Base-by-base conservation (phyloP, 2,113 vertebrate genomes). In the Manacus vitellinus region DNA sequence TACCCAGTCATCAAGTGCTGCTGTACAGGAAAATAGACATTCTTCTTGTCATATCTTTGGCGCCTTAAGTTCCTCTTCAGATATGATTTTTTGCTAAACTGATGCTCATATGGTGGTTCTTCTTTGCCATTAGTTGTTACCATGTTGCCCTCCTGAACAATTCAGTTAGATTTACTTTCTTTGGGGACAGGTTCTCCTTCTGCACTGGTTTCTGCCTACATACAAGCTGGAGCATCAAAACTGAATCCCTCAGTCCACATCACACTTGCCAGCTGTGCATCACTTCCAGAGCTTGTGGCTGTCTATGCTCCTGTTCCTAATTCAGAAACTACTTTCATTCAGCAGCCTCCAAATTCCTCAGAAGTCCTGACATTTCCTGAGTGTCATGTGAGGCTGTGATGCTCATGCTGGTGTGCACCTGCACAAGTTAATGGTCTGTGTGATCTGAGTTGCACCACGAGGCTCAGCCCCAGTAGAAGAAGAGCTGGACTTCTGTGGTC, bases 381-480 rank as follows among this genome's bases (percentile, higher is more conserved):
- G 6, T 14, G 41, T 21, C 28, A 14, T 0, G 0, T 12, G 33
- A 79, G 56, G n/a, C 39, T 51, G 18, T 23, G 81, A 52, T 33
- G 43, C 49, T 44, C 6, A 43, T 30, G 47, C 6, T 65, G 41
- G 7, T 31, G 55, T 39, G 31, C 8, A 18, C 16, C 6, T 0
- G 58, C 47, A 35, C 8, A 33, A 1, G 19, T 3, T 8, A 41
- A 31, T 8, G 17, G 22, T 23, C 19, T 79, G 1, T 19, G 5
- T 28, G 66, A 33, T 10, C 33, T 27, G 10, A 58, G 4, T 46
- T 25, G 31, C 7, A 27, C 7, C 44, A 47, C 0, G 0, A 58
- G 37, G 25, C 55, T 87, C 55, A 56, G 91, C 8, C 55, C 33
- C 67, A 44, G 41, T 9, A 76, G 46, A 44, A 37, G 49, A 62